Percentiles rank a stretch among this genome's conserved stretches.
phyloP scores from a whole-genome alignment of 2,113 vertebrate genomes.

The Varanus salvator region DNA sequence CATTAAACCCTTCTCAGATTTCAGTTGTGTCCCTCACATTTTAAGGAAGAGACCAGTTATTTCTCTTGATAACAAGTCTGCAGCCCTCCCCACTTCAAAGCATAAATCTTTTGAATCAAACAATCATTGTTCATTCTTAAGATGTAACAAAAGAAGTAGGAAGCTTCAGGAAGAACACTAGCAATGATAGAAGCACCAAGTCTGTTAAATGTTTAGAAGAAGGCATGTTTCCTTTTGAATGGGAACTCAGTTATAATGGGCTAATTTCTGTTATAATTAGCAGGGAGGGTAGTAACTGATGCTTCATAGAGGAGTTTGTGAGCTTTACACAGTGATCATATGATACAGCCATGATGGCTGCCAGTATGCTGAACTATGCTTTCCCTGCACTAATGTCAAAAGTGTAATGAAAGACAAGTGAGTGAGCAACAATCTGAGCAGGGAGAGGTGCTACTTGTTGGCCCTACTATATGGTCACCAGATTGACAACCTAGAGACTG shows the following conservation, averaged over 20 bases:
- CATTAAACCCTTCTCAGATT: background rate
- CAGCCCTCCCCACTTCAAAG: background rate
- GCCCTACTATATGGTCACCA: background rate
- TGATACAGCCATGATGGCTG: background rate
- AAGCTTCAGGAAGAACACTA: background rate
- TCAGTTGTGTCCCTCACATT: background rate
- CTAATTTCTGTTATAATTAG: background rate
- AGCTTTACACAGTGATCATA: background rate
- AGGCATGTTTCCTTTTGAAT: background rate
- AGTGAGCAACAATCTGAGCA: background rate
- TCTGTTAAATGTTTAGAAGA: background rate
- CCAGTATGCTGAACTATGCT: background rate
- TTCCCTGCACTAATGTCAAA: background rate
- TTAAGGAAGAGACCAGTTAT: background rate
- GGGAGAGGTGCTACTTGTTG: background rate
- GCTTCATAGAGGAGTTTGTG: background rate
- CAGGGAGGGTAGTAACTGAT: background rate
- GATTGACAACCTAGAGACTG: background rate
- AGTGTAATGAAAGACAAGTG: background rate
- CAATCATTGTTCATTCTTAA: background rate
- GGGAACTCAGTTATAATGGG: background rate
- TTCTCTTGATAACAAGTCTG: background rate
- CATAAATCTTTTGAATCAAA: background rate
- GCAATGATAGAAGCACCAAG: background rate
- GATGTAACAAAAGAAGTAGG: background rate